Conservation (phyloP, 1,140 invertebrate genomes). For the Polyergus mexicanus region DNA sequence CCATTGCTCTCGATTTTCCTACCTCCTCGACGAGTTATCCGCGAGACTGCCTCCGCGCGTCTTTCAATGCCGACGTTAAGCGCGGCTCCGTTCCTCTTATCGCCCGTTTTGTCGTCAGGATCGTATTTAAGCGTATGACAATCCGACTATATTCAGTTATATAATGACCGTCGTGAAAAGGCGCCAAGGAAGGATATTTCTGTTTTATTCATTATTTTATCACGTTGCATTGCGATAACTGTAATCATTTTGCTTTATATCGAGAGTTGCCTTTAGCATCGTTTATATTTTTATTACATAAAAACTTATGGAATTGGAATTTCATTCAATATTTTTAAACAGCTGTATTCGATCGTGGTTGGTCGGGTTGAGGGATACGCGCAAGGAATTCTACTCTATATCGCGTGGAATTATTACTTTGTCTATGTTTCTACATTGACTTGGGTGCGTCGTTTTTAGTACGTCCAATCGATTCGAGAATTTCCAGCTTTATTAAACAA, state of each 20-base stretch:
- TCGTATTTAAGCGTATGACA: slow-evolving; percentile 51
- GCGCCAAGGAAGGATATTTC: slow-evolving; percentile 1
- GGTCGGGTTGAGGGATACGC: background rate
- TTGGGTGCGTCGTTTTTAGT: background rate
- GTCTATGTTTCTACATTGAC: background rate
- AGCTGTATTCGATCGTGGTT: background rate
- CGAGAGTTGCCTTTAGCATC: too few species aligned
- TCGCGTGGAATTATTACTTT: background rate
- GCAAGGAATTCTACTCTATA: background rate
- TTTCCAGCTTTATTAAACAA: slow-evolving; percentile 8
- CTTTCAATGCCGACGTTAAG: slow-evolving; percentile 54
- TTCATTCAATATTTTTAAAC: background rate
- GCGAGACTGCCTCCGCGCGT: slow-evolving; percentile 43
- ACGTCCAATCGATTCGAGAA: background rate
- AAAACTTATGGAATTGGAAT: background rate
- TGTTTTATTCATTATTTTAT: background rate
- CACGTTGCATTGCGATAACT: background rate
- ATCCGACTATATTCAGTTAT: slow-evolving; percentile 23
- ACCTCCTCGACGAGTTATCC: slow-evolving; percentile 38
- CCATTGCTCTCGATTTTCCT: slow-evolving; percentile 75
- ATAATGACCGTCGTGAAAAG: background rate
- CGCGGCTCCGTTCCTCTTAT: slow-evolving; percentile 58
- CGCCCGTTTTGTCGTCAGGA: slow-evolving; percentile 28
- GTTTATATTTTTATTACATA: background rate
- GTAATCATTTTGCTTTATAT: background rate